A percentile compares a stretch with the other conserved stretches of the same genome.
Evolutionary conservation across 2,888 invertebrate species (phyloP).

Genomic region (Atrina japonica): DNA sequence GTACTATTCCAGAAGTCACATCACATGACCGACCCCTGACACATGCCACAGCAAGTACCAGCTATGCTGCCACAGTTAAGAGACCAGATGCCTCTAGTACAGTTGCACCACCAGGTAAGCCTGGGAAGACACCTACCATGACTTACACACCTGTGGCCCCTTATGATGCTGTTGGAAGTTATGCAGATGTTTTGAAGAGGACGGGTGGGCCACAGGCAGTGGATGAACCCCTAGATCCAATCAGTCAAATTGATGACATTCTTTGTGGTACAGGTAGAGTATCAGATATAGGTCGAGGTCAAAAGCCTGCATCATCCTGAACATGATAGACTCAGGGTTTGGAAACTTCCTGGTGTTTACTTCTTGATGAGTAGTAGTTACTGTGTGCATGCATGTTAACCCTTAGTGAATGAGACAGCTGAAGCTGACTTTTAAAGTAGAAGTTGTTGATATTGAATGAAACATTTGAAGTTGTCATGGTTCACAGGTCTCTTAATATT

Average conservation of each 20-base stretch:
- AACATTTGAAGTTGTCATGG: too few species aligned
- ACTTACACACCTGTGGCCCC: slow-evolving; percentile 44
- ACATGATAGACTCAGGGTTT: slow-evolving; percentile 5
- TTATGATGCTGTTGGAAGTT: slow-evolving; percentile 63
- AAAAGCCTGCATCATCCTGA: slow-evolving; percentile 9
- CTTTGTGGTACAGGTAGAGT: slow-evolving; percentile 67
- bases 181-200: slow-evolving; percentile 70
- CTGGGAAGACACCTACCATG: slow-evolving; percentile 37
- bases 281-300: slow-evolving; percentile 16
- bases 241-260: slow-evolving; percentile 62
- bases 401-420: too few species aligned
- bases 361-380: too few species aligned
- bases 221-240: slow-evolving; percentile 45
- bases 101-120: slow-evolving; percentile 71
- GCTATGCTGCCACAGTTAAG: slow-evolving; percentile 68
- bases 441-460: too few species aligned
- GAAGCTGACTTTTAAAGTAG: too few species aligned
- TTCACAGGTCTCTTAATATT: too few species aligned
- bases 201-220: slow-evolving; percentile 68
- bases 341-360: slow-evolving; percentile 12
- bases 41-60: slow-evolving; percentile 58
- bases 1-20: slow-evolving; percentile 57
- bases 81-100: slow-evolving; percentile 44
- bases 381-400: too few species aligned
- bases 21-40: slow-evolving; percentile 68